Base-by-base conservation (phyloP, 1,140 invertebrate genomes). In the Ladona fulva region DNA sequence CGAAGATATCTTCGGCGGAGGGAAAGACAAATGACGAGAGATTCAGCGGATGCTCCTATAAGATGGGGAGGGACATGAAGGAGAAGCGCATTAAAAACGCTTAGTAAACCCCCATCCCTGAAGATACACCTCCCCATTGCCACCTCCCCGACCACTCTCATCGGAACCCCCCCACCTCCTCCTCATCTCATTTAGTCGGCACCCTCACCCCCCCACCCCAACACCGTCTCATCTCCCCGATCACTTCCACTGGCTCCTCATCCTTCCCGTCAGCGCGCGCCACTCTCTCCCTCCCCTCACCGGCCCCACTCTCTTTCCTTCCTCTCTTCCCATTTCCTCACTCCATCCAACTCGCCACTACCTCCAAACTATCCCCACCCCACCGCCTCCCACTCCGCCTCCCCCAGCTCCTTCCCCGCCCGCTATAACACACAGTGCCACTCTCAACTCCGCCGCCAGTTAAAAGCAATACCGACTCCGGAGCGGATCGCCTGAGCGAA, bases 381-480 rank as follows among this genome's bases (percentile, higher is more conserved):
- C 52, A 66, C 52, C 16, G 52, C 52, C 52, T 66, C 52, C 52
- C 52, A 66, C 52, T 66, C 52, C 52, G 52, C n/a, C 52, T 66
- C 52, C 52, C n/a, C 52, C 52, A 19, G 52, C 52, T 66, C 52
- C 52, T 66, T 66, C 52, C 52, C 52, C 52, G 52, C 52, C 52
- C 52, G 52, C n/a, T 66, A 66, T 66, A 66, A 66, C 52, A 66
- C 52, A 19, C 52, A 66, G 52, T 66, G 52, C 52, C 52, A 66
- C 16, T 66, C 52, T 66, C 52, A 3, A 19, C 52, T 66, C 52
- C 52, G 52, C 52, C 52, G 52, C 52, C 52, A 66, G 52, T 66
- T 66, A 66, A 66, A 66, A 66, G 52, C 52, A 66, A 66, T 66
- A 66, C 52, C 52, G 52, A 66, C 52, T 66, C 52, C 52, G 52